Conservation (phyloP, 2,113 vertebrate genomes). For the Picathartes gymnocephalus region DNA sequence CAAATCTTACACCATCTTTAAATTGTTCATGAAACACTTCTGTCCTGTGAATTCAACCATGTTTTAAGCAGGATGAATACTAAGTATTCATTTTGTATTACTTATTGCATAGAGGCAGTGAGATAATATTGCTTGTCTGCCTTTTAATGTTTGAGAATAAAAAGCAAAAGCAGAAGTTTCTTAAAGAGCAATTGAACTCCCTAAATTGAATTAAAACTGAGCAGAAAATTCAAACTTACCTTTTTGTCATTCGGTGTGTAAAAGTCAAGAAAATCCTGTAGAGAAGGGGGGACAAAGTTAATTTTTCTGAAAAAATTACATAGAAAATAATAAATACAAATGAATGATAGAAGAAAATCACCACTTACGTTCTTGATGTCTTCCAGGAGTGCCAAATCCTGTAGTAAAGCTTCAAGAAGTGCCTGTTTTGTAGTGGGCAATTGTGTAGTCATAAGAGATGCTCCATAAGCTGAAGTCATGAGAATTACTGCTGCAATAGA, state of each 20-base stretch:
- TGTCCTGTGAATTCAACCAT: neutral
- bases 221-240: conserved; percentile 24
- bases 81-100: neutral
- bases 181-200: neutral
- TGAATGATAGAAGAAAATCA: neutral
- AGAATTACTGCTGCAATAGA: conserved; percentile 52
- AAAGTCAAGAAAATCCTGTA: conserved; percentile 20
- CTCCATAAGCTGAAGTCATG: conserved; percentile 9
- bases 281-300: neutral
- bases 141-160: neutral
- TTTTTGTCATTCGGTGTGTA: conserved; percentile 9
- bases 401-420: neutral
- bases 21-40: neutral
- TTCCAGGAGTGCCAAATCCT: neutral
- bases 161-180: neutral
- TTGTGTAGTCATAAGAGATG: neutral
- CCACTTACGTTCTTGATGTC: conserved; percentile 50
- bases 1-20: neutral
- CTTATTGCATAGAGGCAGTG: neutral
- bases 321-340: neutral
- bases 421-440: rapidly evolving
- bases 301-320: neutral
- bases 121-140: neutral
- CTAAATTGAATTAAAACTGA: neutral
- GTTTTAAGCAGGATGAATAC: neutral